Evolutionary conservation across 2,888 invertebrate species (phyloP), one percentile per base, ranked within the genome.

Genomic region (Scrobipalpa atriplicella): DNA sequence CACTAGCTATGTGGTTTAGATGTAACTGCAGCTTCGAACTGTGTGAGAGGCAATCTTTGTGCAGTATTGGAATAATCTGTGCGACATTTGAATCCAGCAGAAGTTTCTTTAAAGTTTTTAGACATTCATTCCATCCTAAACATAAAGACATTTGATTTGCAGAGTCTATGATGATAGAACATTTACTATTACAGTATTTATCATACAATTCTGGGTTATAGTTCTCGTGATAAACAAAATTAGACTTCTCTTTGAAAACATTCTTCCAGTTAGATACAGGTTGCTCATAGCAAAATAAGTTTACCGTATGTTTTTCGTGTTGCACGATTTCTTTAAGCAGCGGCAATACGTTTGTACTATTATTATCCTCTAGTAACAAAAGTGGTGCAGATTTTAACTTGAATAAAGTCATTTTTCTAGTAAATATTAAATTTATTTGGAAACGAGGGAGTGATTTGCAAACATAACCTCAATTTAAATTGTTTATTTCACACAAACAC

Each of bases 1-100:
- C 82, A 89, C 78, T 84, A 3, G 84, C 84, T 70, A 94, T 79
- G 75, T 94, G 89, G 71, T 88, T 86, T 68, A 94, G 87, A 75
- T 92, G 86, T 64, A 81, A 79, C 69, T 83, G 81, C 69, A 92
- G 71, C 76, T 90, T 91, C 0, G 87, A 84, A 62, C 75, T 76
- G 67, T 87, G 85, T 39, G 83, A 72, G 0, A 94, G 71, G 74
- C 94, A 88, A 75, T 94, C 94, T 73, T 77, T 87, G 74, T 94
- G 94, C 41, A 94, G 70, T 67, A 92, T 75, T 21, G 89, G 64
- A 70, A 93, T 78, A 19, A 90, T 41, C 77, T 87, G 88, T 11
- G 75, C 75, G 3, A 89, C 75, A 68, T 84, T 82, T 21, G 75
- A 41, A 67, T 81, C 73, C 8, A 47, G 70, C 63, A 80, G 76